These are phyloP conservation scores for Dynastes maya DNA, from an alignment of 2,888 invertebrate species.

Conservation along the genomic window DNA sequence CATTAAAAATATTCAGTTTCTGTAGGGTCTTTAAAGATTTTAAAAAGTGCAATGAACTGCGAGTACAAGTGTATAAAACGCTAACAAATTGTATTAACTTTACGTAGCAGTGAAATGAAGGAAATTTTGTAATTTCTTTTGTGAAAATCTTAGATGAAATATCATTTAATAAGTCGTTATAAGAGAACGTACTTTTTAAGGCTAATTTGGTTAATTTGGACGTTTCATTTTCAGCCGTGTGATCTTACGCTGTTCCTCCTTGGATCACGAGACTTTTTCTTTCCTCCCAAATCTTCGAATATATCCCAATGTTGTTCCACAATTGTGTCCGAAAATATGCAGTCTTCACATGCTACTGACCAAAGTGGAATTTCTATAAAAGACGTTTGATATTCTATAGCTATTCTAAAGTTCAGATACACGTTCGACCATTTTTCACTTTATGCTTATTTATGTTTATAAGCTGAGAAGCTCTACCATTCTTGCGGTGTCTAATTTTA, in stretches of 20 bases:
- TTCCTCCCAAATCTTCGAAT: background rate
- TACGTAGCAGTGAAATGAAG: too few species aligned
- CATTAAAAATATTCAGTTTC: too few species aligned
- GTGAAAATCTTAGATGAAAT: too few species aligned
- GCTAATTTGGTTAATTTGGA: background rate
- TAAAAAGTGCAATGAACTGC: too few species aligned
- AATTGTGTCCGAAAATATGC: constrained; percentile 42
- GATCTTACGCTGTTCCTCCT: constrained; percentile 37
- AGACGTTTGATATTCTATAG: background rate
- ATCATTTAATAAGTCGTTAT: background rate
- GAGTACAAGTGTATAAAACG: too few species aligned
- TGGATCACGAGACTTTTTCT: background rate
- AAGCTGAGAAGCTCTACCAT: too few species aligned
- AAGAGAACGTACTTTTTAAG: constrained; percentile 16
- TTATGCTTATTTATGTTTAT: too few species aligned
- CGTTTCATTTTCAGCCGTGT: constrained; percentile 27
- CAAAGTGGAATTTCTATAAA: constrained; percentile 49
- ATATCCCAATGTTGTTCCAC: constrained; percentile 26
- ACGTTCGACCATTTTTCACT: background rate
- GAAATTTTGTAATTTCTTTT: too few species aligned
- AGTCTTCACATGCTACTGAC: constrained; percentile 46
- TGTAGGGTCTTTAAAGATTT: too few species aligned
- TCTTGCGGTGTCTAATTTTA: too few species aligned
- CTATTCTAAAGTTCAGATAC: background rate
- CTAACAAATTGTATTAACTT: too few species aligned